phyloP scores from a whole-genome alignment of 2,888 invertebrate genomes.

The Campoplex capitator region DNA sequence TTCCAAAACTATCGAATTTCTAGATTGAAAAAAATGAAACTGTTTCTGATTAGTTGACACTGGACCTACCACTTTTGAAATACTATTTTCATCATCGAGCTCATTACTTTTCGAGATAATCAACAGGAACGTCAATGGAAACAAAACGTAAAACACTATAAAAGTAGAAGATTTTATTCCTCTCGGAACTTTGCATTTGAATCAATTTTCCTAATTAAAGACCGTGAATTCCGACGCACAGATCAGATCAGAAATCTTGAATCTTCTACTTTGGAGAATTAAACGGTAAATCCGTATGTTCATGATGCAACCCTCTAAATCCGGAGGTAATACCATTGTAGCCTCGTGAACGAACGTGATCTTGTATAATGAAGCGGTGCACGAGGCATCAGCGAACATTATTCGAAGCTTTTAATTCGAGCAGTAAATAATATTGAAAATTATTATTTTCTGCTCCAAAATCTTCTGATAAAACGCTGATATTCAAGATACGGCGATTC shows the following conservation, averaged over 20 bases:
- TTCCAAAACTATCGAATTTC: not conserved
- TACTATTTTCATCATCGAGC: not conserved
- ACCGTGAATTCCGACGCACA: not conserved
- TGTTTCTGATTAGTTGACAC: not conserved
- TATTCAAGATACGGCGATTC: no score
- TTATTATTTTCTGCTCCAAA: not conserved
- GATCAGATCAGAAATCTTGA: not conserved
- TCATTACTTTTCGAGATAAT: not conserved
- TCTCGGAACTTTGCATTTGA: not conserved
- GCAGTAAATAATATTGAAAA: not conserved
- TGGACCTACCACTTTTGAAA: not conserved
- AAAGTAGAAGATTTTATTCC: not conserved
- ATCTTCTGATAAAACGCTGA: not conserved
- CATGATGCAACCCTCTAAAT: not conserved
- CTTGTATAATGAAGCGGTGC: conserved; percentile 26
- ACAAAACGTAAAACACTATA: no score
- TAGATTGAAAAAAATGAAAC: not conserved
- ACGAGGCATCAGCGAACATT: not conserved
- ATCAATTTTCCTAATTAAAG: not conserved
- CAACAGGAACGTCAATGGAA: not conserved
- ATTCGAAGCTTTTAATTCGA: not conserved
- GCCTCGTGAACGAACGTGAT: conserved; percentile 1
- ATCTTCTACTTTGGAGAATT: not conserved
- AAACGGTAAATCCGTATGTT: not conserved
- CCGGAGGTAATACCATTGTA: not conserved